Percentiles rank a stretch among this genome's conserved stretches.
These are phyloP conservation scores for Amphipyra tragopoginis DNA, from an alignment of 2,888 invertebrate genomes.

Conservation along the genomic window DNA sequence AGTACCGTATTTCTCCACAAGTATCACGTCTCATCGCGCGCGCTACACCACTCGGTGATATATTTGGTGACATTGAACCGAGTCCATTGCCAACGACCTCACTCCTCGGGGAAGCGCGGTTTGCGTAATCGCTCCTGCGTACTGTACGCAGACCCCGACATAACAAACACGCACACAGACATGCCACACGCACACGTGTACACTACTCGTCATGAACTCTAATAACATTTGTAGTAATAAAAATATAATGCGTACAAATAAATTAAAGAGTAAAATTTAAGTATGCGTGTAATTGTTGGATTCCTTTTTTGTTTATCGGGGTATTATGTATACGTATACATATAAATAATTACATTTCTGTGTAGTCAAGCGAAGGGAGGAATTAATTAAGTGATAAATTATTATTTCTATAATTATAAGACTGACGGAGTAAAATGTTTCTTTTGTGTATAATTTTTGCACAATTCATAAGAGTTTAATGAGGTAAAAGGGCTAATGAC, in stretches of 20 bases:
- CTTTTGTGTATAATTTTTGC: not conserved
- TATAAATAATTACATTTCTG: constrained; percentile 12
- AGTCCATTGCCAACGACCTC: constrained; percentile 90
- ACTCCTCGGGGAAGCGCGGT: constrained; percentile 87
- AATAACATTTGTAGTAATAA: constrained; percentile 56
- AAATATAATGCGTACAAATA: constrained; percentile 38
- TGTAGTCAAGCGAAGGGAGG: constrained; percentile 2
- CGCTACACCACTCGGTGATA: constrained; percentile 79
- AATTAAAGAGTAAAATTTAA: constrained; percentile 21
- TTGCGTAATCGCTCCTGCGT: constrained; percentile 89
- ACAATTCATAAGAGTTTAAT: not conserved
- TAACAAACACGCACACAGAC: constrained; percentile 63
- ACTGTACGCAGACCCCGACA: constrained; percentile 69
- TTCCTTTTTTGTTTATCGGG: too few species aligned
- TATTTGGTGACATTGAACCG: constrained; percentile 90
- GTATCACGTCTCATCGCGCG: constrained; percentile 71
- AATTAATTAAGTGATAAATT: not conserved
- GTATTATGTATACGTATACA: too few species aligned
- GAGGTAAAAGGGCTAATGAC: not conserved
- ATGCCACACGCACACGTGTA: constrained; percentile 35
- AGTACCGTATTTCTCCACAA: constrained; percentile 52
- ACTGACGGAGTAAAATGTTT: not conserved
- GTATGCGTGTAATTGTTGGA: too few species aligned
- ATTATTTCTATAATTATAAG: not conserved
- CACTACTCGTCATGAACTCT: constrained; percentile 50